These are phyloP conservation scores for Pristionchus mayeri DNA, from an alignment of 2,888 invertebrate genomes.

Conservation along the genomic window DNA sequence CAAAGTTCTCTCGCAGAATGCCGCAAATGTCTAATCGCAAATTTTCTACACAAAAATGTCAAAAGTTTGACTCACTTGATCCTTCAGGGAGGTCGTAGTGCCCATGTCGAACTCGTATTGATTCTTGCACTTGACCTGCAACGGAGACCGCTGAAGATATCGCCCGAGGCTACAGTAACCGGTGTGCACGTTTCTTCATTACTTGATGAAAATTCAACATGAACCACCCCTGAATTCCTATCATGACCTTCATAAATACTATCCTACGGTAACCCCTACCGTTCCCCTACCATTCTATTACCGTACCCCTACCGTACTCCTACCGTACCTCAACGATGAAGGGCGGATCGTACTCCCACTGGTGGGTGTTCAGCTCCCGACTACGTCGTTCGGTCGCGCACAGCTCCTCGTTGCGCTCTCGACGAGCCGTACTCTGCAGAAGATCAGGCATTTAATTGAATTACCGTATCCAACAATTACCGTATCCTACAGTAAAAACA, in stretches of 20 bases:
- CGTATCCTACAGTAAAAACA: not conserved
- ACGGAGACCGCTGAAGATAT: too few relatives aligned
- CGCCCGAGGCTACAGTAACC: too few relatives aligned
- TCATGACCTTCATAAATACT: not conserved
- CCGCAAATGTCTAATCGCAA: not conserved
- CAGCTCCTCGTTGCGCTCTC: constrained; percentile 65
- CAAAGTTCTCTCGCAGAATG: not conserved
- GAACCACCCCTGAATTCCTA: not conserved
- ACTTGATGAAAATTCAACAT: too few relatives aligned
- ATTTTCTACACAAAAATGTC: not conserved
- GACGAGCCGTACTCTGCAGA: constrained; percentile 29
- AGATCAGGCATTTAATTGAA: not conserved
- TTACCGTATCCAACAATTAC: not conserved
- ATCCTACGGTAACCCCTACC: too few relatives aligned
- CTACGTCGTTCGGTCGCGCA: constrained; percentile 60
- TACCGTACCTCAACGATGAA: constrained; percentile 63
- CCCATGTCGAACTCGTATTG: constrained; percentile 54
- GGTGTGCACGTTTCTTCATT: too few relatives aligned
- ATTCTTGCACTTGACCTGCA: constrained; percentile 55
- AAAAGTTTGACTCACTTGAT: constrained; percentile 45
- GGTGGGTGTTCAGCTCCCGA: constrained; percentile 59
- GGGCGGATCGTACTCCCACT: constrained; percentile 67
- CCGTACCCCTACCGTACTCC: constrained; percentile 47
- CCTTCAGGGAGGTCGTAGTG: constrained; percentile 43
- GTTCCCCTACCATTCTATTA: not conserved